phyloP scores from a whole-genome alignment of 1,140 invertebrate species.

The Pseudomyrmex cubaensis region DNA sequence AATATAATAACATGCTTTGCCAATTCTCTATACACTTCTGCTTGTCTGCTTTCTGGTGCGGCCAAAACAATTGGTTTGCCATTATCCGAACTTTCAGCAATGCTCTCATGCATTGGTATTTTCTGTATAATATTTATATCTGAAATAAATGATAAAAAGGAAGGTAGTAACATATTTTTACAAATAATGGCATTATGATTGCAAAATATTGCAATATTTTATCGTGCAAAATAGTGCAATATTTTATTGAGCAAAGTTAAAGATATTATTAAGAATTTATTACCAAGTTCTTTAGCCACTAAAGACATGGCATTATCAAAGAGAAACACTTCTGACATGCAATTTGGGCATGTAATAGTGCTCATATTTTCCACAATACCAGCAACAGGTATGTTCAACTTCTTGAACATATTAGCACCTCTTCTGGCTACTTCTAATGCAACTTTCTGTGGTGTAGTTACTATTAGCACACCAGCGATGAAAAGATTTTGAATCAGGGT shows the following conservation, averaged over 20 bases:
- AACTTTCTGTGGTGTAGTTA: slow-evolving; percentile 94
- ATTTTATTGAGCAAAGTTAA: too few relatives aligned
- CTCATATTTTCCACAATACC: slow-evolving; percentile 96
- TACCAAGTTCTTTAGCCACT: slow-evolving; percentile 86
- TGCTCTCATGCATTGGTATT: slow-evolving; percentile 90
- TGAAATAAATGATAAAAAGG: slow-evolving; percentile 37
- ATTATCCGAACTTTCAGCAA: slow-evolving; percentile 90
- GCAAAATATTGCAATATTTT: too few relatives aligned
- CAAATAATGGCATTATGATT: background rate
- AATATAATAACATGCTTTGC: slow-evolving; percentile 86
- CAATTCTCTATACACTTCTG: slow-evolving; percentile 86
- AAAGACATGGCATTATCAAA: slow-evolving; percentile 87
- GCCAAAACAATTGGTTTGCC: slow-evolving; percentile 92
- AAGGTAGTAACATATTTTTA: background rate
- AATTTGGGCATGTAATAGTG: slow-evolving; percentile 90
- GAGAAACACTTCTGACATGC: slow-evolving; percentile 87
- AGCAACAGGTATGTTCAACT: slow-evolving; percentile 91
- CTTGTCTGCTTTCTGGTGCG: slow-evolving; percentile 87
- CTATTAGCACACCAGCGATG: slow-evolving; percentile 92
- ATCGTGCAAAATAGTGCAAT: too few relatives aligned
- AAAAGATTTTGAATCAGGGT: slow-evolving; percentile 95
- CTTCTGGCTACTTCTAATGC: slow-evolving; percentile 92
- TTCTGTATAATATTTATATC: slow-evolving; percentile 87
- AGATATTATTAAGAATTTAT: slow-evolving; percentile 13
- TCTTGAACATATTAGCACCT: slow-evolving; percentile 93